Conservation (phyloP, 1,140 invertebrate genomes). For the Magallana gigas region DNA sequence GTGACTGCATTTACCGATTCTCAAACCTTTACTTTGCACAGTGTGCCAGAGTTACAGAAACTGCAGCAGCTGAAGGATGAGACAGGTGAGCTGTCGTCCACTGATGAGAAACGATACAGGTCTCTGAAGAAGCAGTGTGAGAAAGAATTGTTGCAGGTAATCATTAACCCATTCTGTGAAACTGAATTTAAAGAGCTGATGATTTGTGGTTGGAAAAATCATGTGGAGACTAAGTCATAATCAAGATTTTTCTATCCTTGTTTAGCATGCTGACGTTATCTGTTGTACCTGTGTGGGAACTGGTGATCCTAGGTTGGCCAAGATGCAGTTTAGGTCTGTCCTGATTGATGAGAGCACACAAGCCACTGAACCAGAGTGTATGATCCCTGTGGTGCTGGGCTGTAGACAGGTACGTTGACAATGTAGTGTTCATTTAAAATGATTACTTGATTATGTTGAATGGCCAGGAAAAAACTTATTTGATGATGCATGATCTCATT, state of each 20-base stretch:
- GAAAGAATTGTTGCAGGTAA: constrained; percentile 88
- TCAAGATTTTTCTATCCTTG: constrained; percentile 37
- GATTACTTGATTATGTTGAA: too few species aligned
- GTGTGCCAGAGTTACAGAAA: constrained; percentile 91
- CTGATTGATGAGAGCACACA: constrained; percentile 98
- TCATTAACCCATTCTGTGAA: not conserved
- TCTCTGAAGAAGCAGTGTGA: constrained; percentile 95
- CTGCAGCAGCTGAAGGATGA: constrained; percentile 98
- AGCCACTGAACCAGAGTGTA: constrained; percentile 98
- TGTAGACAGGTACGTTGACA: constrained; percentile 85
- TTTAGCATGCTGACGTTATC: constrained; percentile 93
- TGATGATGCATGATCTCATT: not conserved
- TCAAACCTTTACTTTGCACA: constrained; percentile 56
- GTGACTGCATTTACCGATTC: not conserved
- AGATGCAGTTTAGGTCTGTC: constrained; percentile 97
- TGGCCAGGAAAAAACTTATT: too few species aligned
- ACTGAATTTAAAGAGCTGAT: not conserved
- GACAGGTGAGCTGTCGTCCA: constrained; percentile 93
- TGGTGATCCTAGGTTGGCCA: constrained; percentile 93
- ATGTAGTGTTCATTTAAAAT: not conserved
- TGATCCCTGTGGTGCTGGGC: constrained; percentile 99
- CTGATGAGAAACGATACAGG: constrained; percentile 96
- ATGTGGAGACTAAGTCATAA: not conserved
- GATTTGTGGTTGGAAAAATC: not conserved
- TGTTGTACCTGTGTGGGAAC: constrained; percentile 99